phyloP scores from a whole-genome alignment of 2,113 vertebrate species.

The Puma concolor region DNA sequence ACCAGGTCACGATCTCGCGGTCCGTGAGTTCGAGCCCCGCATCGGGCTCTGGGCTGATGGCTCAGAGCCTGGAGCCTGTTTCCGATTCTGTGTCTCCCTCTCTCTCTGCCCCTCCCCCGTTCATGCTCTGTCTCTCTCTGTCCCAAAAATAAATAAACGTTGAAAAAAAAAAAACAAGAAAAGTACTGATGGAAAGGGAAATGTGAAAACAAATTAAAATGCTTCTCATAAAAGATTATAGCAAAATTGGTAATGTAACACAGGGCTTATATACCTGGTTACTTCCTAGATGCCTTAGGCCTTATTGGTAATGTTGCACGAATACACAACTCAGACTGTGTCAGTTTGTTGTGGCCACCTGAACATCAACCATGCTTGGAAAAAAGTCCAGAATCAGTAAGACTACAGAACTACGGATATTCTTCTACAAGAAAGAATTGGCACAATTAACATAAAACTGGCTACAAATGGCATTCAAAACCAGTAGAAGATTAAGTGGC shows the following conservation, averaged over 20 bases:
- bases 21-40: too few relatives aligned
- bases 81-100: too few relatives aligned
- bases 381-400: background rate
- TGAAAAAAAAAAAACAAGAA: too few relatives aligned
- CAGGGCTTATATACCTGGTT: background rate
- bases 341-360: background rate
- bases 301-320: background rate
- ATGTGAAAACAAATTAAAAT: background rate
- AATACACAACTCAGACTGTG: background rate
- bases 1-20: too few relatives aligned
- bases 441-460: background rate
- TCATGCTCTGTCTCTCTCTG: too few relatives aligned
- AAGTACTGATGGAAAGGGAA: background rate
- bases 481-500: background rate
- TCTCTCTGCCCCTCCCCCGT: too few relatives aligned
- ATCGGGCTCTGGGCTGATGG: too few relatives aligned
- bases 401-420: background rate
- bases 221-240: background rate
- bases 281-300: background rate
- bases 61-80: too few relatives aligned
- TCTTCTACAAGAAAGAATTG: background rate
- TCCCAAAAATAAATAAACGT: too few relatives aligned
- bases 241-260: background rate
- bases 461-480: background rate
- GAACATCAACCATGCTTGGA: background rate